A percentile compares a stretch with the other conserved stretches of the same genome.
These are phyloP conservation scores for Anolis apletophallus DNA, from an alignment of 2,797 vertebrate species.

Conservation along the genomic window DNA sequence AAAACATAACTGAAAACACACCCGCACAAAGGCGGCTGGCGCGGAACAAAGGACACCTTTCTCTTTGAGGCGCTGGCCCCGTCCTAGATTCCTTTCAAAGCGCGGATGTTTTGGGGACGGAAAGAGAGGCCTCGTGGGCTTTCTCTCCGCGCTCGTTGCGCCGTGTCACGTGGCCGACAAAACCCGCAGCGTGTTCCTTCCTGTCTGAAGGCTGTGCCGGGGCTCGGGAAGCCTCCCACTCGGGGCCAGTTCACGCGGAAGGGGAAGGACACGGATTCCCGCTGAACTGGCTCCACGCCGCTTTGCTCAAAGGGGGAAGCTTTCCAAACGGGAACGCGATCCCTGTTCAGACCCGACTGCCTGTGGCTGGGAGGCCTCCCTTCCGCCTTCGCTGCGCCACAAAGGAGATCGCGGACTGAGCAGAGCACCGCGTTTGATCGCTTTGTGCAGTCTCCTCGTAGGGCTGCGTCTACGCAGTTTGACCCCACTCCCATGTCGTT, in stretches of 20 bases:
- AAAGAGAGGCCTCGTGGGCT: not conserved
- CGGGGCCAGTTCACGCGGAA: not conserved
- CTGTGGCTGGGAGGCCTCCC: not conserved
- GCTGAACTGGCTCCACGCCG: not conserved
- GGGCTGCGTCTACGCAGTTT: too few relatives aligned
- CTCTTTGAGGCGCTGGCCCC: not conserved
- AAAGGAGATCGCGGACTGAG: not conserved
- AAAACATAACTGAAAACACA: too few relatives aligned
- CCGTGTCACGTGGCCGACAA: slow-evolving; percentile 1
- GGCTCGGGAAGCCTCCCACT: too few relatives aligned
- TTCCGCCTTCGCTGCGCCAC: not conserved
- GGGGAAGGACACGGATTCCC: not conserved
- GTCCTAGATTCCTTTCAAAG: not conserved
- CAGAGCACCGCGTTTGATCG: too few relatives aligned
- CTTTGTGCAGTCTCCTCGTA: too few relatives aligned
- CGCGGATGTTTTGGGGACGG: not conserved
- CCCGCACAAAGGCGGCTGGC: not conserved
- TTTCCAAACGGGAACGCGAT: slow-evolving; percentile 3
- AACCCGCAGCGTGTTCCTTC: slow-evolving; percentile 17
- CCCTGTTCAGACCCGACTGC: not conserved
- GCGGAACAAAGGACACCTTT: not conserved
- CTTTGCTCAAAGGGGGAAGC: not conserved
- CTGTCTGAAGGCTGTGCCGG: not conserved
- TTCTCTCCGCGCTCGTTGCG: not conserved
- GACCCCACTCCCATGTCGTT: too few relatives aligned